These are phyloP conservation scores for Taurulus bubalis DNA, from an alignment of 2,113 vertebrate genomes.

Conservation along the genomic window DNA sequence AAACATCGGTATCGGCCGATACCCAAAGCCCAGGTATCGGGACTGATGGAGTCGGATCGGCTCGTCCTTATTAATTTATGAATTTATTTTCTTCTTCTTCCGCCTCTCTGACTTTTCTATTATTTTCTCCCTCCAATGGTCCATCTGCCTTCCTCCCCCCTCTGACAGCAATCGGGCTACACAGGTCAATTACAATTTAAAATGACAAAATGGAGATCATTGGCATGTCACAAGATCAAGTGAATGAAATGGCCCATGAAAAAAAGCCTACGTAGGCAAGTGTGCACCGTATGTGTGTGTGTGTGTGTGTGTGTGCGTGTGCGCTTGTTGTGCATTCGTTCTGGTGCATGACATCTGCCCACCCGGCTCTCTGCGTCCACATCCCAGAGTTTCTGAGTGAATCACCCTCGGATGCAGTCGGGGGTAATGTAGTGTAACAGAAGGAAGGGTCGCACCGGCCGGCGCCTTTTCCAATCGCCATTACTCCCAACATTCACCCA, in stretches of 20 bases:
- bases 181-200: slow-evolving; percentile 75
- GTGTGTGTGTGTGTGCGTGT: slow-evolving; percentile 27
- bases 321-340: slow-evolving; percentile 27
- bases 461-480: slow-evolving; percentile 56
- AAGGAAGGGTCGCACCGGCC: slow-evolving; percentile 52
- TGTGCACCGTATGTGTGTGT: slow-evolving; percentile 36
- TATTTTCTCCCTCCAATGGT: background rate
- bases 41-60: background rate
- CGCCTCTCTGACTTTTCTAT: slow-evolving; percentile 21
- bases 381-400: slow-evolving; percentile 48
- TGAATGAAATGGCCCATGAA: slow-evolving; percentile 77
- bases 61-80: slow-evolving; percentile 44
- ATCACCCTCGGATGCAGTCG: slow-evolving; percentile 53
- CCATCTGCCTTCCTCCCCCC: slow-evolving; percentile 1
- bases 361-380: slow-evolving; percentile 29
- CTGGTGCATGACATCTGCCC: slow-evolving; percentile 60
- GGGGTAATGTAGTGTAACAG: slow-evolving; percentile 65
- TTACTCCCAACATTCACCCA: slow-evolving; percentile 43
- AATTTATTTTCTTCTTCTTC: background rate
- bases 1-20: no score
- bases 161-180: slow-evolving; percentile 39
- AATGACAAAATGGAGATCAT: slow-evolving; percentile 80
- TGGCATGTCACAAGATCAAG: slow-evolving; percentile 73
- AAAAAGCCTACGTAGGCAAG: slow-evolving; percentile 58
- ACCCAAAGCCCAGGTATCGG: no score